These are phyloP conservation scores for Hypothenemus hampei DNA, from an alignment of 1,140 invertebrate species.

Conservation along the genomic window DNA sequence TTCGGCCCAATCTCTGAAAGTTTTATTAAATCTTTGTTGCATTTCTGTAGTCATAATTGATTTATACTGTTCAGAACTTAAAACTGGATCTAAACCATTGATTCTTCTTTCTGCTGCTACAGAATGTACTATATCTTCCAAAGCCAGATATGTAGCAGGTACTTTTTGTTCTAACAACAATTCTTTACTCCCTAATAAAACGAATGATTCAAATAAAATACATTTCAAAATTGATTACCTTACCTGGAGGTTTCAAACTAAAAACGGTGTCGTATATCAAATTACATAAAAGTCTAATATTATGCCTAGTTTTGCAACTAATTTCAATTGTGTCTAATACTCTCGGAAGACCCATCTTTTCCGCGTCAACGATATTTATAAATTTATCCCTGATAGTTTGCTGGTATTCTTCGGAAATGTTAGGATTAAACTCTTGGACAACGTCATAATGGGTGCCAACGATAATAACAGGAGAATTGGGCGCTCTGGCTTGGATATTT, in stretches of 20 bases:
- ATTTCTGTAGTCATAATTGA: slow-evolving; percentile 65
- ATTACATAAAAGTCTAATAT: slow-evolving; percentile 87
- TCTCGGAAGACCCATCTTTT: slow-evolving; percentile 90
- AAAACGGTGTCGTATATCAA: slow-evolving; percentile 93
- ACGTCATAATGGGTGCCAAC: slow-evolving; percentile 93
- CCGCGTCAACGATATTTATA: slow-evolving; percentile 89
- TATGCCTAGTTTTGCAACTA: slow-evolving; percentile 78
- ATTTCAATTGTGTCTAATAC: slow-evolving; percentile 93
- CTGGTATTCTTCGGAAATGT: slow-evolving; percentile 79
- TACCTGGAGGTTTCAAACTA: slow-evolving; percentile 77
- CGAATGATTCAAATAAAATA: neutral
- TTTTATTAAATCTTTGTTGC: slow-evolving; percentile 57
- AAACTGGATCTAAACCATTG: slow-evolving; percentile 75
- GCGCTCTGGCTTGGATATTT: slow-evolving; percentile 90
- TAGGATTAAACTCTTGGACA: slow-evolving; percentile 68
- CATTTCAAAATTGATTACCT: slow-evolving; percentile 16
- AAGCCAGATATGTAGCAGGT: slow-evolving; percentile 88
- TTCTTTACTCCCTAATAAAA: slow-evolving; percentile 70
- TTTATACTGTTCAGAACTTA: slow-evolving; percentile 82
- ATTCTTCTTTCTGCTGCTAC: slow-evolving; percentile 67
- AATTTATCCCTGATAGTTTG: slow-evolving; percentile 85
- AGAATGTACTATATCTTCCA: slow-evolving; percentile 86
- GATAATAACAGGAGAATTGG: slow-evolving; percentile 91
- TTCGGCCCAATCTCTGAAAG: slow-evolving; percentile 84
- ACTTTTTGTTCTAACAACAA: slow-evolving; percentile 89